A percentile compares a stretch with the other conserved stretches of the same genome.
Conservation (phyloP, 2,113 vertebrate genomes). For the Trematomus loennbergii region DNA sequence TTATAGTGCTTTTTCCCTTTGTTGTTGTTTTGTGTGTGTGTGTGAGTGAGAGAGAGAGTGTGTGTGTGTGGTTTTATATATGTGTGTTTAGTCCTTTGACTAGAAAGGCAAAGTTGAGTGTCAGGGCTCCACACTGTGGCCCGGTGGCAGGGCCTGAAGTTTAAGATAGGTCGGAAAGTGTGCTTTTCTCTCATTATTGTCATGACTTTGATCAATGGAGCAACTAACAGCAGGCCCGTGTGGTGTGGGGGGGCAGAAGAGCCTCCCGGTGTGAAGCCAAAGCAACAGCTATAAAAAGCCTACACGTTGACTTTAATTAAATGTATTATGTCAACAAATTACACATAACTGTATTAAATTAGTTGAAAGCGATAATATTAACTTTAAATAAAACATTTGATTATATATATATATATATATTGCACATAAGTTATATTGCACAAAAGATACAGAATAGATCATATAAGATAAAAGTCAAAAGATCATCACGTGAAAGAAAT, state of each 20-base stretch:
- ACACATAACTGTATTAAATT: too few species aligned
- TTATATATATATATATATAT: too few species aligned
- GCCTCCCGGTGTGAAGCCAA: neutral
- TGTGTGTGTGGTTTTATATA: neutral
- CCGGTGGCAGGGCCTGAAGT: neutral
- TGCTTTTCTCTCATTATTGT: neutral
- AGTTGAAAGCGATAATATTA: too few species aligned
- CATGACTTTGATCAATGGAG: slow-evolving; percentile 7
- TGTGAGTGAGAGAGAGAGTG: neutral
- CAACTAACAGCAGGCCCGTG: neutral
- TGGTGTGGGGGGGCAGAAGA: neutral
- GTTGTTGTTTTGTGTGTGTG: neutral
- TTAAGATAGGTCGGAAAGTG: neutral
- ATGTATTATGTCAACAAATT: too few species aligned
- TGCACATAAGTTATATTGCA: too few species aligned
- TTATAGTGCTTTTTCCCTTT: neutral
- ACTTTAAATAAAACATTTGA: too few species aligned
- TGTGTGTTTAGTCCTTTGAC: slow-evolving; percentile 3
- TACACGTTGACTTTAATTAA: too few species aligned
- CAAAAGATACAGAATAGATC: too few species aligned
- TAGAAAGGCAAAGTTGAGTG: neutral
- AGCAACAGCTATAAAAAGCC: too few species aligned
- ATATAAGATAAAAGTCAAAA: neutral
- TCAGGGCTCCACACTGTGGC: neutral
- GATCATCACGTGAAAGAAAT: neutral